These are phyloP conservation scores for Gavialis gangeticus DNA, from an alignment of 2,113 vertebrate genomes.

Conservation along the genomic window DNA sequence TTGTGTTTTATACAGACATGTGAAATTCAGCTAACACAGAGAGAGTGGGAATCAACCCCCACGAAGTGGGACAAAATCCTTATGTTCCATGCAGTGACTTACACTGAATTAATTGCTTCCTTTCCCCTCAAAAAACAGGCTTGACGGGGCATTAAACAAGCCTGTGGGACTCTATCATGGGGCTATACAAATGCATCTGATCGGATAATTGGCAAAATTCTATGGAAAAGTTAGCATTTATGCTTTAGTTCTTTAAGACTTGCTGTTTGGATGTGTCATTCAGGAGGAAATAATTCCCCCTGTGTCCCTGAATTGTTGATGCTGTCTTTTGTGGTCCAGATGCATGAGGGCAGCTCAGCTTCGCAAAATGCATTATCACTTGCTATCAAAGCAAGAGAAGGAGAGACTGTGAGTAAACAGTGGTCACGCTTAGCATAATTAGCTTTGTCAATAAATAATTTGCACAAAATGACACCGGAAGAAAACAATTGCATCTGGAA, in stretches of 20 bases:
- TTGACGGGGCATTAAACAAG: neutral
- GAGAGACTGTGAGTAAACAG: neutral
- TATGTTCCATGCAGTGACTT: neutral
- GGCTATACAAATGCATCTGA: neutral
- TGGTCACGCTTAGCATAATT: neutral
- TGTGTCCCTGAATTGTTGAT: neutral
- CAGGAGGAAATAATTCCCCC: neutral
- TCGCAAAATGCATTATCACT: neutral
- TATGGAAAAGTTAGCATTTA: neutral
- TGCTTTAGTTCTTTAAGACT: neutral
- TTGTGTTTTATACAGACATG: neutral
- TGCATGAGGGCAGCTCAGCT: neutral
- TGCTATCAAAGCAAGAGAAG: neutral
- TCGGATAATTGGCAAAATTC: neutral
- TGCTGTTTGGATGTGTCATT: neutral
- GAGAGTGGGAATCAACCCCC: neutral
- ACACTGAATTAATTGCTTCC: neutral
- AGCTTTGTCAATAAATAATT: neutral
- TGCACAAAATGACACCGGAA: conserved; percentile 13
- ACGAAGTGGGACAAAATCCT: neutral
- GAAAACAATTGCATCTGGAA: conserved; percentile 9
- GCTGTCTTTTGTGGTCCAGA: neutral
- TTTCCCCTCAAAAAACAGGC: neutral
- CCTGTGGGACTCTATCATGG: neutral
- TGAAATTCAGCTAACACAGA: neutral